phyloP scores from a whole-genome alignment of 2,888 invertebrate genomes.

The Parnassius apollo region DNA sequence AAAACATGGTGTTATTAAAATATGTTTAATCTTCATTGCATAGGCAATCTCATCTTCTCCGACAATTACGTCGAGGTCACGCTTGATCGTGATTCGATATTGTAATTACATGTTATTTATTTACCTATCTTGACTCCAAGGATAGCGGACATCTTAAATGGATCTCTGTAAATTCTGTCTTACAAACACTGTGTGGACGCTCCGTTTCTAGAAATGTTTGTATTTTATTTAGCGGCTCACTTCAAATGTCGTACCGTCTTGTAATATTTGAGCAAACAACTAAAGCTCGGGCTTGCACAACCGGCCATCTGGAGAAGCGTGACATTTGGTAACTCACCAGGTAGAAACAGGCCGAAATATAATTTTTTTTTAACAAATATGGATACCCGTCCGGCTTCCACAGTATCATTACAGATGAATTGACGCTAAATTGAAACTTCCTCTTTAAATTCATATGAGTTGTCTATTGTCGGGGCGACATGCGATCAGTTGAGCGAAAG shows the following conservation, averaged over 20 bases:
- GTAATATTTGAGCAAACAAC: constrained; percentile 79
- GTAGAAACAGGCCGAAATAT: constrained; percentile 54
- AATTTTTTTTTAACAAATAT: constrained; percentile 51
- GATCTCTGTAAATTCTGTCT: constrained; percentile 64
- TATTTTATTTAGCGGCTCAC: constrained; percentile 77
- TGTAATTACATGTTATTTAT: constrained; percentile 75
- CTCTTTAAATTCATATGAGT: constrained; percentile 72
- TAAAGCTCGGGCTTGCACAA: constrained; percentile 66
- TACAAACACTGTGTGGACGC: constrained; percentile 59
- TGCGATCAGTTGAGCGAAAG: constrained; percentile 76
- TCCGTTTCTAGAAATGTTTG: constrained; percentile 68
- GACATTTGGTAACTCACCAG: constrained; percentile 66
- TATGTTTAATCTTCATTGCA: constrained; percentile 53
- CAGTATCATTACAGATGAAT: constrained; percentile 73
- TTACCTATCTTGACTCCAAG: constrained; percentile 68
- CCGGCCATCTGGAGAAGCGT: constrained; percentile 75
- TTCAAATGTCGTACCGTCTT: constrained; percentile 79
- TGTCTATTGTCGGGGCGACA: constrained; percentile 67
- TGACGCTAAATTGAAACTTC: constrained; percentile 77
- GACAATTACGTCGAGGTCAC: constrained; percentile 62
- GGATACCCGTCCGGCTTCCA: constrained; percentile 59
- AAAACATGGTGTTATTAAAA: constrained; percentile 14
- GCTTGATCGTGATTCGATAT: constrained; percentile 73
- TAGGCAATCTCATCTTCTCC: constrained; percentile 63
- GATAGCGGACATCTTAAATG: constrained; percentile 76